Conservation (phyloP, 2,113 vertebrate genomes). For the Oceanodroma tethys region DNA sequence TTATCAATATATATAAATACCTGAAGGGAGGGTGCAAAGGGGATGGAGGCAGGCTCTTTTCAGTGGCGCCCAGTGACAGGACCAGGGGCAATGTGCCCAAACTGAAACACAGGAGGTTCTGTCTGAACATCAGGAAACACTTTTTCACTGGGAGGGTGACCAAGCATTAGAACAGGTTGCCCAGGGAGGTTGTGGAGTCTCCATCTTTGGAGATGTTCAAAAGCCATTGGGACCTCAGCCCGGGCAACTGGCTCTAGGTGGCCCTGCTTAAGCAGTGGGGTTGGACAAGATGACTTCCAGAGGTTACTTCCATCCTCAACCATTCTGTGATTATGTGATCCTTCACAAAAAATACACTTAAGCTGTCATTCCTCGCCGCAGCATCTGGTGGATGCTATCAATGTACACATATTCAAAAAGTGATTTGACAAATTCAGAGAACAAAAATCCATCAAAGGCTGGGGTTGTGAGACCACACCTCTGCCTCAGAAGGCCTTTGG, state of each 20-base stretch:
- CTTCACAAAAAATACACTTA: neutral
- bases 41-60: neutral
- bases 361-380: neutral
- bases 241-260: neutral
- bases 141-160: neutral
- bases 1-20: neutral
- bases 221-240: fast-evolving
- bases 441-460: neutral
- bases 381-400: neutral
- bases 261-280: neutral
- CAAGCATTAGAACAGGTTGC: neutral
- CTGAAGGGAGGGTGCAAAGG: neutral
- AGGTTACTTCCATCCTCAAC: neutral
- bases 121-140: neutral
- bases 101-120: neutral
- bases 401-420: neutral
- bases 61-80: neutral
- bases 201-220: neutral
- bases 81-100: neutral
- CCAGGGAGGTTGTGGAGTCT: neutral
- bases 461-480: neutral
- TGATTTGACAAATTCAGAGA: neutral
- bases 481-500: neutral
- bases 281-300: neutral
- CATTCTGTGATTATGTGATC: neutral